Percentiles rank a stretch among this genome's conserved stretches.
Evolutionary conservation across 2,113 vertebrate genomes (phyloP).

Genomic region (Bungarus multicinctus): DNA sequence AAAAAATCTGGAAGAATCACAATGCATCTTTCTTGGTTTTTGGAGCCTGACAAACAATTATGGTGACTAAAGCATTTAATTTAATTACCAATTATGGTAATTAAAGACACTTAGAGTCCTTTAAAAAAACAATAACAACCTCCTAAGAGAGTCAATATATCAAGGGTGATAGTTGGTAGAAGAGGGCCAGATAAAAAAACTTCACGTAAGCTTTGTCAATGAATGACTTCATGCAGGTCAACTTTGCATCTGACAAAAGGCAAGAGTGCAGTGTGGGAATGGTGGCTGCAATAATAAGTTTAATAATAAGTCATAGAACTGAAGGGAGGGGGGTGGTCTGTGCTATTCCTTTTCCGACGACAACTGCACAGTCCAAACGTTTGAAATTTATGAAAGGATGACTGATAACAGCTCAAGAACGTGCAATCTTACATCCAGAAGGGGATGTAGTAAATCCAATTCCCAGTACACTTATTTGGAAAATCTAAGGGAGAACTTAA

Average conservation of each 20-base stretch:
- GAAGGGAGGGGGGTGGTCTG: neutral
- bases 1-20: neutral
- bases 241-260: neutral
- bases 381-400: no score
- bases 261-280: neutral
- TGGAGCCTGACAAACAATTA: neutral
- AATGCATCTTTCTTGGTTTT: no score
- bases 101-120: neutral
- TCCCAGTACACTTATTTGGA: neutral
- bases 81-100: no score
- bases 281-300: neutral
- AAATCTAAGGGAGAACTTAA: neutral
- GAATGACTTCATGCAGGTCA: neutral
- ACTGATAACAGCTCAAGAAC: neutral
- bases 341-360: no score
- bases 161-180: neutral
- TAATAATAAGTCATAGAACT: no score
- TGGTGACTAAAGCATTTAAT: neutral
- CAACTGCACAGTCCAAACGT: no score
- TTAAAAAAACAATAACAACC: neutral
- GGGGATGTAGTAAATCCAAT: neutral
- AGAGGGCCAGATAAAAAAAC: neutral
- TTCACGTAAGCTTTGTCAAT: neutral
- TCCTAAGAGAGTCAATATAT: neutral
- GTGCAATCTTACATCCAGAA: neutral